Evolutionary conservation across 2,113 vertebrate species (phyloP), one percentile per base, ranked within the genome.

Genomic region (Paramisgurnus dabryanus): DNA sequence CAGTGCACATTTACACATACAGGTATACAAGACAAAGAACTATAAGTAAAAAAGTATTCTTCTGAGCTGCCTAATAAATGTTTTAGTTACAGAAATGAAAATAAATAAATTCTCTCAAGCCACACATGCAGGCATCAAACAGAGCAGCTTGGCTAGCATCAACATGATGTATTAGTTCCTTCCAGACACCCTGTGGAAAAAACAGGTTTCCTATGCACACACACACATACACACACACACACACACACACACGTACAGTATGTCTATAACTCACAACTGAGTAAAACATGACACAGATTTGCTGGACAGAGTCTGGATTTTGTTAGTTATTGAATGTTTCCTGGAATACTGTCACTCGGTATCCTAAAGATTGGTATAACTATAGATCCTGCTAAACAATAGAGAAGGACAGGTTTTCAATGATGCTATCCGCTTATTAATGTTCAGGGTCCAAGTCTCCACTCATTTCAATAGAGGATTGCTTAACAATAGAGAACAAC

Each of bases 161-260:
- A 70, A 50, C 50, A 9, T 76, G 78, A 80, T 80, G 71, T 67
- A 79, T 79, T 74, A 68, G 71, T 47, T 80, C 70, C 40, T 83
- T 80, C 66, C 72, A 83, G 78, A 71, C 75, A 79, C 77, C 71
- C 40, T 71, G 72, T 45, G 40, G 49, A 80, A 75, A 74, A 83
- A 83, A 76, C 41, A 67, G 49, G 43, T 76, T 80, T 67, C 55
- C 57, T 49, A n/a, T 80, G 55, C 41, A 65, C 68, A 76, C 60
- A 60, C 76, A 60, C 50, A 45, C n/a, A n/a, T 43, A 67, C 11
- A 45, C 76, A 50, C 63, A n/a, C n/a, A n/a, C 41, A 65, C 68
- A 76, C 60, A 60, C 76, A 60, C 57, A 67, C 11, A 45, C 76
- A 50, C 63, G 67, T 22, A 74, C 64, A 67, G 41, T 41, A 63